These are phyloP conservation scores for Drosophila kanekoi DNA, from an alignment of 2,888 invertebrate species.

Conservation along the genomic window DNA sequence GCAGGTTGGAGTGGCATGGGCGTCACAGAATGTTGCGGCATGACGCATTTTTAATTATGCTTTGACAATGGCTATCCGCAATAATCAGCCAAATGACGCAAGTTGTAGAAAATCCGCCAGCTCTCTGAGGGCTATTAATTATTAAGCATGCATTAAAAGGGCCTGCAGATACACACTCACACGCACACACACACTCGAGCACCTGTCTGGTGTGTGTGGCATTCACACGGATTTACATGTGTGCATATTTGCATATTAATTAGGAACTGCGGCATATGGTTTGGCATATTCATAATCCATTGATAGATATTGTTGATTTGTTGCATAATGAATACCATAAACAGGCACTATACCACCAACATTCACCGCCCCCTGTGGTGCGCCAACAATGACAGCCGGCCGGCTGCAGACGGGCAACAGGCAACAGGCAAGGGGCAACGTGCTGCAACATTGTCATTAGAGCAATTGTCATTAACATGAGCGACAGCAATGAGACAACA, in stretches of 20 bases:
- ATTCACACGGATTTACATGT: conserved; percentile 60
- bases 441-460: conserved; percentile 73
- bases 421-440: background rate
- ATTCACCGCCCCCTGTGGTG: conserved; percentile 2
- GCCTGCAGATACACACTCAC: conserved; percentile 8
- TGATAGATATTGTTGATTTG: conserved; percentile 75
- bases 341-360: conserved; percentile 59
- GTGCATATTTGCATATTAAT: conserved; percentile 77
- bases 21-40: conserved; percentile 18
- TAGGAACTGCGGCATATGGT: conserved; percentile 65
- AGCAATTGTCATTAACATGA: conserved; percentile 77
- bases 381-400: conserved; percentile 24
- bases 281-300: conserved; percentile 73
- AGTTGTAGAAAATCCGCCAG: conserved; percentile 50
- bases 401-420: conserved; percentile 3
- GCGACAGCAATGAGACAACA: conserved; percentile 75
- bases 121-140: conserved; percentile 50
- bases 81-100: conserved; percentile 33
- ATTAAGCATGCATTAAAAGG: conserved; percentile 58
- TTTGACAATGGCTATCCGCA: conserved; percentile 45
- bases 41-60: conserved; percentile 64
- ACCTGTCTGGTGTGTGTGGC: conserved; percentile 18
- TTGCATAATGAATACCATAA: conserved; percentile 77
- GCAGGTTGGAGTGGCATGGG: background rate
- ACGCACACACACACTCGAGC: conserved; percentile 11